phyloP scores from a whole-genome alignment of 2,888 invertebrate genomes.

The Ornithoptera priamus region DNA sequence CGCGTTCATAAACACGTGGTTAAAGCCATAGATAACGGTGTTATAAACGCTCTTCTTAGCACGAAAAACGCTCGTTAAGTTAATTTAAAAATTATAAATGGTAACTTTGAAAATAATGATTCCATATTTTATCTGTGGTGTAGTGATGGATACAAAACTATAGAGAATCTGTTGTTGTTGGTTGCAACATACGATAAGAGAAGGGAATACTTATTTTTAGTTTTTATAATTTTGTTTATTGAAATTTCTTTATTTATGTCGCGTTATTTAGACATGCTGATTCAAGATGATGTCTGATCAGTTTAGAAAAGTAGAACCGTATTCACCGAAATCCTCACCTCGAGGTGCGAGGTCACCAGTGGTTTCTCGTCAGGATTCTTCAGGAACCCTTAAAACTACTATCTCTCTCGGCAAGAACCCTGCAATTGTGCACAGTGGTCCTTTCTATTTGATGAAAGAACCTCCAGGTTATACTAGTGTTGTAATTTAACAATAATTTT shows the following conservation, averaged over 20 bases:
- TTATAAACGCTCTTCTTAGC: not conserved
- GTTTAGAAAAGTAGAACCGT: conserved; percentile 95
- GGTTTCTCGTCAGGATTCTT: conserved; percentile 97
- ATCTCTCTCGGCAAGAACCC: conserved; percentile 98
- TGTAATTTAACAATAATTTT: not conserved
- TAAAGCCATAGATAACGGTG: conserved; percentile 45
- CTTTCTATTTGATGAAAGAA: conserved; percentile 98
- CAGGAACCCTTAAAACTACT: conserved; percentile 97
- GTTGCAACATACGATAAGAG: conserved; percentile 29
- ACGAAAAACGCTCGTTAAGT: conserved; percentile 10
- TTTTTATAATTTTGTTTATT: conserved; percentile 67
- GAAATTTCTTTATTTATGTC: conserved; percentile 57
- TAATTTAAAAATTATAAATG: conserved; percentile 4
- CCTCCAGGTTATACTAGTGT: conserved; percentile 85
- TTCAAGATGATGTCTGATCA: conserved; percentile 95
- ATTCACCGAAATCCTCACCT: conserved; percentile 97
- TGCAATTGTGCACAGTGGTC: conserved; percentile 97
- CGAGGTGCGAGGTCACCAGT: conserved; percentile 96
- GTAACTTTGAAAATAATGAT: conserved; percentile 30
- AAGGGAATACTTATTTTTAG: conserved; percentile 50
- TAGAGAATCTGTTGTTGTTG: conserved; percentile 22
- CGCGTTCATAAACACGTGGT: conserved; percentile 50
- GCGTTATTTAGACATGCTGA: conserved; percentile 72
- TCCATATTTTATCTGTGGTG: conserved; percentile 14
- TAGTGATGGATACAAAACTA: conserved; percentile 15